Percentiles rank a stretch among this genome's conserved stretches.
These are phyloP conservation scores for Drosophila grimshawi DNA, from an alignment of 1,140 invertebrate species.

Conservation along the genomic window DNA sequence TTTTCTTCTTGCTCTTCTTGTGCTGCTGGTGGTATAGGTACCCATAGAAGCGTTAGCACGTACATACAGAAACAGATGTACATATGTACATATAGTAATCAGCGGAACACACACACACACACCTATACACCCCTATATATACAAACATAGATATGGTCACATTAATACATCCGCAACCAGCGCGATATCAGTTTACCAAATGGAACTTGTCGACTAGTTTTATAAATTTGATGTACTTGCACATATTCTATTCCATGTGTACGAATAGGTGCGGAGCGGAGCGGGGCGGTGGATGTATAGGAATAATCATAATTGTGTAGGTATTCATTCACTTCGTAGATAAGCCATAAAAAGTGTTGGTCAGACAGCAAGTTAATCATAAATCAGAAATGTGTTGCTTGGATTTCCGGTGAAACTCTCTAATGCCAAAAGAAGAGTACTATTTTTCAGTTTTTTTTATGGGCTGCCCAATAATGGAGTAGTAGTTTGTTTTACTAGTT, in stretches of 20 bases:
- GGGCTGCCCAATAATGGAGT: background rate
- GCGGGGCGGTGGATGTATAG: background rate
- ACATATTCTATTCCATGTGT: slow-evolving; percentile 1
- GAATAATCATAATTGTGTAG: slow-evolving; percentile 40
- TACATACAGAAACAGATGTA: slow-evolving; percentile 28
- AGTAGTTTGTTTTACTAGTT: background rate
- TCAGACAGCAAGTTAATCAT: slow-evolving; percentile 62
- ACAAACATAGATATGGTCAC: slow-evolving; percentile 40
- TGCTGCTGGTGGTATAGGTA: slow-evolving; percentile 24
- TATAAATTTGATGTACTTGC: slow-evolving; percentile 14
- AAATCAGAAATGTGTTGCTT: slow-evolving; percentile 78
- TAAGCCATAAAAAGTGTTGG: slow-evolving; percentile 74
- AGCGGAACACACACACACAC: slow-evolving; percentile 16
- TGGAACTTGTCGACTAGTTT: slow-evolving; percentile 58
- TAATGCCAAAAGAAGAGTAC: slow-evolving; percentile 34
- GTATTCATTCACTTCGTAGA: slow-evolving; percentile 54
- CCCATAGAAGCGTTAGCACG: slow-evolving; percentile 60
- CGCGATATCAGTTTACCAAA: slow-evolving; percentile 56
- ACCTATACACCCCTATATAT: background rate
- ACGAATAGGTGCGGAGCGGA: background rate
- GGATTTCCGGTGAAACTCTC: slow-evolving; percentile 76
- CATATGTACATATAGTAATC: slow-evolving; percentile 30
- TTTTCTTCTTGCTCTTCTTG: no score
- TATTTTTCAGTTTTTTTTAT: slow-evolving; percentile 22
- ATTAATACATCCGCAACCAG: slow-evolving; percentile 60